Evolutionary conservation across 37 sponge, comb jelly and placozoan genomes (phyloP).

Genomic region (Beroe forskalii): DNA sequence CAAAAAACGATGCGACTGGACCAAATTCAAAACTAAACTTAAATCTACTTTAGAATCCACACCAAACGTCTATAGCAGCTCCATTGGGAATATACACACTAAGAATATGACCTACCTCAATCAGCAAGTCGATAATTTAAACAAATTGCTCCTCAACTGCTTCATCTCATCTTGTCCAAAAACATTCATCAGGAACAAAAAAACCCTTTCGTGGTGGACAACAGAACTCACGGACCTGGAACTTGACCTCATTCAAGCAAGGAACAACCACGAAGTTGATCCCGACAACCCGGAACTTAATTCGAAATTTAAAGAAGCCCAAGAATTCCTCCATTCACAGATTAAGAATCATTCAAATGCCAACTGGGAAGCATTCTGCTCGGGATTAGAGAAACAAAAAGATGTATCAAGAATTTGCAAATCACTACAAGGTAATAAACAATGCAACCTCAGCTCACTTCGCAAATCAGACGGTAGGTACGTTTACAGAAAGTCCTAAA

Average conservation of each 20-base stretch:
- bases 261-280: neutral
- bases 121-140: neutral
- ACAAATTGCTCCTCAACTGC: conserved; percentile 5
- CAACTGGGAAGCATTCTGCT: conserved; percentile 27
- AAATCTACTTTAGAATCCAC: neutral
- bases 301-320: neutral
- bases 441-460: neutral
- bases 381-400: conserved; percentile 28
- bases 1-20: conserved; percentile 34
- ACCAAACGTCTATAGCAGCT: neutral
- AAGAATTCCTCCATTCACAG: neutral
- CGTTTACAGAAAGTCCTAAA: neutral
- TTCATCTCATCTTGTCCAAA: neutral
- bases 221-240: neutral
- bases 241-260: neutral
- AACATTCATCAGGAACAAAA: conserved; percentile 50
- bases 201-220: conserved; percentile 20
- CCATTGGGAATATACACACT: neutral
- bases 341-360: neutral
- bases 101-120: neutral
- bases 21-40: neutral
- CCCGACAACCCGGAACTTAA: neutral
- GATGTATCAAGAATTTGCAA: conserved; percentile 33
- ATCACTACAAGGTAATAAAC: conserved; percentile 40
- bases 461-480: conserved; percentile 2